Conservation (phyloP, 1,140 invertebrate species). For the Drosophila trapezifrons region DNA sequence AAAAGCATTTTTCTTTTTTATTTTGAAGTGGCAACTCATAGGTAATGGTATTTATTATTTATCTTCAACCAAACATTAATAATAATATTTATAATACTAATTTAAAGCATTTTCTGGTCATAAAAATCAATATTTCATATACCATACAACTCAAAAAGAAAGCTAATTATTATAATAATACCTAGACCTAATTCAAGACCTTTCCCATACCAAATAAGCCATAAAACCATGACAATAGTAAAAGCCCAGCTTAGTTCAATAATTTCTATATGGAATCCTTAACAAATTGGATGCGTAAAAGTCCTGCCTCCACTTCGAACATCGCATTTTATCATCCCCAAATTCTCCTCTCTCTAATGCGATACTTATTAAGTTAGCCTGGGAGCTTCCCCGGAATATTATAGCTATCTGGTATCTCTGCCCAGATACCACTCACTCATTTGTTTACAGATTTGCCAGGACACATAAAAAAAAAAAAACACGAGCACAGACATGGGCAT, state of each 20-base stretch:
- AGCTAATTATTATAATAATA: neutral
- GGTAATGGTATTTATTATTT: too few species aligned
- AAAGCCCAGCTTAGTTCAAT: conserved; percentile 2
- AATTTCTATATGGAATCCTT: neutral
- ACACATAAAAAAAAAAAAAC: conserved; percentile 14
- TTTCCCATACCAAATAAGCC: neutral
- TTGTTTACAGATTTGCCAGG: conserved; percentile 68
- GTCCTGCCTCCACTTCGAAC: neutral
- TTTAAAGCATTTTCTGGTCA: too few species aligned
- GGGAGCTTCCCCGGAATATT: conserved; percentile 15
- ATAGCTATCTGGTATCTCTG: conserved; percentile 26
- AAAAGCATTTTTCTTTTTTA: too few species aligned
- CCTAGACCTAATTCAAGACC: too few species aligned
- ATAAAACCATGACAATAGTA: neutral
- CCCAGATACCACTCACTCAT: conserved; percentile 44
- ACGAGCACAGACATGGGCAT: conserved; percentile 14
- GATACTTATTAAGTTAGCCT: conserved; percentile 74
- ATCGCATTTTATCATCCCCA: conserved; percentile 2
- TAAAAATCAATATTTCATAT: too few species aligned
- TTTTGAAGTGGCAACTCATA: too few species aligned
- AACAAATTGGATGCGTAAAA: conserved; percentile 11
- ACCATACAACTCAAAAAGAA: too few species aligned
- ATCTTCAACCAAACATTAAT: too few species aligned
- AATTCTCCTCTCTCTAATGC: conserved; percentile 52
- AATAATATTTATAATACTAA: too few species aligned